These are phyloP conservation scores for Mimas tiliae DNA, from an alignment of 2,888 invertebrate species.

Conservation along the genomic window DNA sequence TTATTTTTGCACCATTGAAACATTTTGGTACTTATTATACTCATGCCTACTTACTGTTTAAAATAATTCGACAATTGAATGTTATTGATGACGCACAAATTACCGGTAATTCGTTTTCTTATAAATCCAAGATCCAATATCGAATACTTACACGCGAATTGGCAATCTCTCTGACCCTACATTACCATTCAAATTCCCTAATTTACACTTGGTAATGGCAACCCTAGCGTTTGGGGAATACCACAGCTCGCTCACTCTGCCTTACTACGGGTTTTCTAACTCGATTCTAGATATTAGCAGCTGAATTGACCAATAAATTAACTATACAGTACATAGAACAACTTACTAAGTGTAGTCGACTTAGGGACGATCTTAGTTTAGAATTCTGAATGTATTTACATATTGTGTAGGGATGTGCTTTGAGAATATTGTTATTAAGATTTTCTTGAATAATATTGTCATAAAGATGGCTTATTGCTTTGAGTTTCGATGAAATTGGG, in stretches of 20 bases:
- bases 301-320: conserved; percentile 33
- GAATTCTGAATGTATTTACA: conserved; percentile 3
- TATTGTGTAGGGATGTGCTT: conserved; percentile 2
- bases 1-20: too few relatives aligned
- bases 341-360: conserved; percentile 17
- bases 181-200: conserved; percentile 54
- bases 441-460: conserved; percentile 15
- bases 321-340: conserved; percentile 10
- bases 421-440: conserved; percentile 5
- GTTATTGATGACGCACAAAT: conserved; percentile 15
- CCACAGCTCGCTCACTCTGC: conserved; percentile 34
- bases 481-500: background rate
- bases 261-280: conserved; percentile 33
- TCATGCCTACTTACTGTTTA: background rate
- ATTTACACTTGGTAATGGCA: conserved; percentile 56
- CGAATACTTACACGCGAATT: conserved; percentile 42
- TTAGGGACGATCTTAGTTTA: conserved; percentile 9
- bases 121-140: conserved; percentile 49
- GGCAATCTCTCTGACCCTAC: conserved; percentile 47
- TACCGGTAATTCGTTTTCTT: conserved; percentile 29
- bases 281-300: conserved; percentile 29
- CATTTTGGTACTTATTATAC: too few relatives aligned
- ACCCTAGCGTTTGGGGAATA: conserved; percentile 40
- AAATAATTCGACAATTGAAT: background rate
- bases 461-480: background rate